Conservation (phyloP, 2,797 vertebrate species). For the Hoplostethus atlanticus region DNA sequence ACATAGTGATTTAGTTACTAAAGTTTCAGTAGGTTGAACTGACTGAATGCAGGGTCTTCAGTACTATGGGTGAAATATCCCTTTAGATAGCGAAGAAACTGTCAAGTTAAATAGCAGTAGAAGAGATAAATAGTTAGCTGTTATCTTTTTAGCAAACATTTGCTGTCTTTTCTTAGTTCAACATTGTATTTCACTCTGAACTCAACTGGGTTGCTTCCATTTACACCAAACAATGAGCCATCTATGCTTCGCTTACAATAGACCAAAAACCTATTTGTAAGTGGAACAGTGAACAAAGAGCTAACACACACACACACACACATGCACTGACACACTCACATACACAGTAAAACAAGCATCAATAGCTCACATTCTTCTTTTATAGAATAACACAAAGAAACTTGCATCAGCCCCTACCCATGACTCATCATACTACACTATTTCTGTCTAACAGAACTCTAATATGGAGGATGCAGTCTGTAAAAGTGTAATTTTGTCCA, state of each 20-base stretch:
- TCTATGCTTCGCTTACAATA: conserved; percentile 54
- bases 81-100: background rate
- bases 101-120: conserved; percentile 6
- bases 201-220: conserved; percentile 27
- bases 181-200: conserved; percentile 25
- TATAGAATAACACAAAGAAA: conserved; percentile 32
- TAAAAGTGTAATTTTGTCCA: too few relatives aligned
- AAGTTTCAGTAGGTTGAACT: background rate
- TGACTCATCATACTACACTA: background rate
- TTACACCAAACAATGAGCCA: conserved; percentile 52
- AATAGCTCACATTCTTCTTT: conserved; percentile 33
- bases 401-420: conserved; percentile 22
- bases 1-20: background rate
- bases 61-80: conserved; percentile 13
- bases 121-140: conserved; percentile 28
- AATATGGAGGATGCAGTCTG: background rate
- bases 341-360: conserved; percentile 29
- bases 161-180: conserved; percentile 34
- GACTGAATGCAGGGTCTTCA: background rate
- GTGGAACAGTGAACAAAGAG: conserved; percentile 59
- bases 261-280: conserved; percentile 49
- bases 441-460: background rate
- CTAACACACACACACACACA: conserved; percentile 18
- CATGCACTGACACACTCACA: background rate
- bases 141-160: conserved; percentile 30